These are phyloP conservation scores for Tetramorium alpestre DNA, from an alignment of 1,140 invertebrate genomes.

Conservation along the genomic window DNA sequence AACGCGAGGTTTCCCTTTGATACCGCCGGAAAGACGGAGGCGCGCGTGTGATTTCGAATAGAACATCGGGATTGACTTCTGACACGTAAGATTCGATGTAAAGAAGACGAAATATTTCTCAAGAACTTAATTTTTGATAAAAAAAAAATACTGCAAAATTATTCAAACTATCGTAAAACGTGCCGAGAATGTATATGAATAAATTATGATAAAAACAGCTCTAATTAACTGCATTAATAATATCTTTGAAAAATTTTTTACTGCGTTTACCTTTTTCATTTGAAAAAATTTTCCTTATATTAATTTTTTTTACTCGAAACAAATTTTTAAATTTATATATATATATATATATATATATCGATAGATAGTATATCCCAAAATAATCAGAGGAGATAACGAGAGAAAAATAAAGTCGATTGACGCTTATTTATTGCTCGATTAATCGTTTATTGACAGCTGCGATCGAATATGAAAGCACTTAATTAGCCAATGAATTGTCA, in stretches of 20 bases:
- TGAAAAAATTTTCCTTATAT: not conserved
- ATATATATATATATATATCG: not conserved
- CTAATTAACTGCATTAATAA: not conserved
- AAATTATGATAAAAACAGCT: not conserved
- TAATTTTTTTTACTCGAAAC: not conserved
- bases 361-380: not conserved
- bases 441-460: constrained; percentile 26
- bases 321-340: not conserved
- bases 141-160: not conserved
- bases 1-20: constrained; percentile 13
- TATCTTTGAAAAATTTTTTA: not conserved
- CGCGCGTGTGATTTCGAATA: not conserved
- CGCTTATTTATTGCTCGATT: not conserved
- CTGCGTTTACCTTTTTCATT: not conserved
- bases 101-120: not conserved
- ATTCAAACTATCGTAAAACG: not conserved
- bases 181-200: not conserved
- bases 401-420: constrained; percentile 28
- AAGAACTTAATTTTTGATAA: not conserved
- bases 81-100: not conserved
- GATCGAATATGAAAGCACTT: constrained; percentile 14
- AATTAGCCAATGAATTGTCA: constrained; percentile 22
- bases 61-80: not conserved
- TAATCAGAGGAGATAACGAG: not conserved
- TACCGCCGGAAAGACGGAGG: constrained; percentile 25